phyloP scores from a whole-genome alignment of 2,113 vertebrate species.

The Burhinus oedicnemus region DNA sequence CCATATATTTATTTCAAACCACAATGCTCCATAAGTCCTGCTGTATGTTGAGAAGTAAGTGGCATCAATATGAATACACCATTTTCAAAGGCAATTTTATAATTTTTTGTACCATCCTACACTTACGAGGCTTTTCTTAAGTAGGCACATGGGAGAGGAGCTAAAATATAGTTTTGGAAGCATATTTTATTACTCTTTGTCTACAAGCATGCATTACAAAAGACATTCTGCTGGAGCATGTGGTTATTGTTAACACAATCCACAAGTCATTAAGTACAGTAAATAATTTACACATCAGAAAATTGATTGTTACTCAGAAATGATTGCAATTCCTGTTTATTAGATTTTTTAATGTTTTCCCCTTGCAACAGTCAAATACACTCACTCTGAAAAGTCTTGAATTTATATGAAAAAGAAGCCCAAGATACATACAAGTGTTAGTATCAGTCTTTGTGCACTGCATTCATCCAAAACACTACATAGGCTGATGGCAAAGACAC shows the following conservation, averaged over 20 bases:
- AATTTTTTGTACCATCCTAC: background rate
- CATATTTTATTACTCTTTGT: background rate
- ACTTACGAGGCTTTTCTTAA: background rate
- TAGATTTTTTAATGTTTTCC: background rate
- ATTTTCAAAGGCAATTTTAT: background rate
- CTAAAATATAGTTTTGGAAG: background rate
- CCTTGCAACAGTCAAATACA: background rate
- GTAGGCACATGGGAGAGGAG: background rate
- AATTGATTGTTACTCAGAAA: background rate
- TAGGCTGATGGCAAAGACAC: background rate
- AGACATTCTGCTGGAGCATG: background rate
- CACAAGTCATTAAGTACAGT: conserved; percentile 22
- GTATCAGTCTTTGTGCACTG: background rate
- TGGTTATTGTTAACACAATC: conserved; percentile 6
- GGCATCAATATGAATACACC: fast-evolving
- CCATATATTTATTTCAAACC: background rate
- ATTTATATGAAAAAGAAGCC: background rate
- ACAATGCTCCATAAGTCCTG: background rate
- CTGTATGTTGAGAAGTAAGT: background rate
- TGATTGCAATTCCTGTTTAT: background rate
- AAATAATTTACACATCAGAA: conserved; percentile 37
- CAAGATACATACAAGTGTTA: background rate
- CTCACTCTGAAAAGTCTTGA: background rate
- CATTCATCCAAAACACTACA: background rate
- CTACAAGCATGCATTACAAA: background rate